Percentiles rank a stretch among this genome's conserved stretches.
Evolutionary conservation across 2,888 invertebrate species (phyloP).

Genomic region (Eupithecia centaureata): DNA sequence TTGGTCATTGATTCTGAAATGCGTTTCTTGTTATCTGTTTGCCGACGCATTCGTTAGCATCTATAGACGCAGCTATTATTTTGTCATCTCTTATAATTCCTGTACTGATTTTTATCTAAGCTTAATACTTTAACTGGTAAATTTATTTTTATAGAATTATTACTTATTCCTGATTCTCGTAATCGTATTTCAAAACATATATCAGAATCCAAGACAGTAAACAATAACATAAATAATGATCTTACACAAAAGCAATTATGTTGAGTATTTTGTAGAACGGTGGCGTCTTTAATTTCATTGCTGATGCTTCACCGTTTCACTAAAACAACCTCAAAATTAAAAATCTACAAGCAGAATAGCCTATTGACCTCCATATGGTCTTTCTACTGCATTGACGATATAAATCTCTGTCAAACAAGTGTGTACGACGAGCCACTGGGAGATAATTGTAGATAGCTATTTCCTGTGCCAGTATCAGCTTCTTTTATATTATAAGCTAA

Average conservation of each 20-base stretch:
- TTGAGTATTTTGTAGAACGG: neutral
- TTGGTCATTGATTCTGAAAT: slow-evolving; percentile 56
- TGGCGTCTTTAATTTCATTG: neutral
- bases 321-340: slow-evolving; percentile 42
- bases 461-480: slow-evolving; percentile 74
- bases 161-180: too few species aligned
- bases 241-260: neutral
- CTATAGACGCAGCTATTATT: neutral
- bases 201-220: neutral
- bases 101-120: too few species aligned
- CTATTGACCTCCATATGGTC: slow-evolving; percentile 51
- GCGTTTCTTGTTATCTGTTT: slow-evolving; percentile 28
- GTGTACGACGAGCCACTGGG: slow-evolving; percentile 55
- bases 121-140: too few species aligned
- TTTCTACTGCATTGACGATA: slow-evolving; percentile 53
- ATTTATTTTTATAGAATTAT: too few species aligned
- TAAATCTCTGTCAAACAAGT: slow-evolving; percentile 62
- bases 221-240: neutral
- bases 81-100: too few species aligned
- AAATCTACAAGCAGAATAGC: slow-evolving; percentile 40
- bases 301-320: neutral
- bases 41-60: slow-evolving; percentile 14
- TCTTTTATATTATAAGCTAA: slow-evolving; percentile 65
- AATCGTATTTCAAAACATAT: too few species aligned
- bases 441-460: slow-evolving; percentile 76